Evolutionary conservation across 2,797 vertebrate species (phyloP).

Genomic region (Siniperca obscura): DNA sequence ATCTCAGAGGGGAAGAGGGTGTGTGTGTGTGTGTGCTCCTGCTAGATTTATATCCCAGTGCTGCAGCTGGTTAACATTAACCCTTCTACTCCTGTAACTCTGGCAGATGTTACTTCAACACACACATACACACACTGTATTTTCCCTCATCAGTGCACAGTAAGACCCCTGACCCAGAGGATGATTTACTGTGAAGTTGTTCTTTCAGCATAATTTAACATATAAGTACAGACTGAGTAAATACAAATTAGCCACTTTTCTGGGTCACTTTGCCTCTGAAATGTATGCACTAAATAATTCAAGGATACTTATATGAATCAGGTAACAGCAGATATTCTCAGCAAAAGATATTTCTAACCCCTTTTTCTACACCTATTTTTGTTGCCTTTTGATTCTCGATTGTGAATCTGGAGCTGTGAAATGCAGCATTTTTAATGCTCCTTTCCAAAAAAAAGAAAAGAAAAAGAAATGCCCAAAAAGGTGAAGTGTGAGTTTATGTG

Average conservation of each 20-base stretch:
- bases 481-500: constrained; percentile 13
- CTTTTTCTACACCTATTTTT: background rate
- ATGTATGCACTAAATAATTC: background rate
- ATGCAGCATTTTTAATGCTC: background rate
- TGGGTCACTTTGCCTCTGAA: background rate
- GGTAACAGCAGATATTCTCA: background rate
- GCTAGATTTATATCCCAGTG: constrained; percentile 65
- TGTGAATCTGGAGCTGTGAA: constrained; percentile 6
- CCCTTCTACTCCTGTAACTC: constrained; percentile 52
- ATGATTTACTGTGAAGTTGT: background rate
- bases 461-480: background rate
- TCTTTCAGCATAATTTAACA: background rate
- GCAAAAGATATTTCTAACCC: background rate
- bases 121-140: constrained; percentile 10
- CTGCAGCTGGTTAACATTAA: constrained; percentile 78
- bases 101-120: constrained; percentile 51
- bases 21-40: constrained; percentile 24
- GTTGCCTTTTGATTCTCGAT: constrained; percentile 1
- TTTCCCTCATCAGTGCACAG: background rate
- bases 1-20: constrained; percentile 42
- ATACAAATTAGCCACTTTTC: background rate
- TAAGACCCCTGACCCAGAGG: background rate
- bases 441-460: constrained; percentile 6
- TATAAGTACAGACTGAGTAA: background rate
- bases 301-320: background rate